A percentile compares a stretch with the other conserved stretches of the same genome.
These are phyloP conservation scores for Rhorus exstirpatorius DNA, from an alignment of 2,888 invertebrate genomes.

Conservation along the genomic window DNA sequence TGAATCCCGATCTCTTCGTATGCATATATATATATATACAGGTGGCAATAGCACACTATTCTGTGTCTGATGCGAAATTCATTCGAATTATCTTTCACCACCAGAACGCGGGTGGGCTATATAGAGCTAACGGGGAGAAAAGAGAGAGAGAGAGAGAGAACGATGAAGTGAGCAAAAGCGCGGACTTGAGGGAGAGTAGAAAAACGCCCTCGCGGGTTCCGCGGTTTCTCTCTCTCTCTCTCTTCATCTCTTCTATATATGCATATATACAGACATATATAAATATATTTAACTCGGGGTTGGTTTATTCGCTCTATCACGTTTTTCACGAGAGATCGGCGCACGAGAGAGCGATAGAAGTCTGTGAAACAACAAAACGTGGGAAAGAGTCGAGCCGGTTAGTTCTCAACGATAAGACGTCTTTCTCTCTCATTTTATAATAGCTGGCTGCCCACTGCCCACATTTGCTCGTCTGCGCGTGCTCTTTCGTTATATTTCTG, in stretches of 20 bases:
- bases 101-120: slow-evolving; percentile 48
- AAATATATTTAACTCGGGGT: neutral
- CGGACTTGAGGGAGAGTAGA: slow-evolving; percentile 26
- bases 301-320: slow-evolving; percentile 42
- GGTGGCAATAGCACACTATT: neutral
- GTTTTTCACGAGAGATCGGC: slow-evolving; percentile 35
- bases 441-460: slow-evolving; percentile 77
- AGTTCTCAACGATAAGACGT: slow-evolving; percentile 80
- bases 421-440: slow-evolving; percentile 78
- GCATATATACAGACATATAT: neutral
- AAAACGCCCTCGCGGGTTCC: slow-evolving; percentile 66
- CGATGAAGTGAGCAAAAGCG: neutral
- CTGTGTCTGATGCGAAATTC: slow-evolving; percentile 70
- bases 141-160: slow-evolving; percentile 3
- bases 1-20: neutral
- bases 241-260: neutral
- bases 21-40: neutral
- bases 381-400: slow-evolving; percentile 80
- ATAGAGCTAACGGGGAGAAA: slow-evolving; percentile 23
- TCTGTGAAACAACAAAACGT: slow-evolving; percentile 79
- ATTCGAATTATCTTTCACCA: slow-evolving; percentile 75
- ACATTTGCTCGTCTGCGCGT: slow-evolving; percentile 72
- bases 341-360: slow-evolving; percentile 46
- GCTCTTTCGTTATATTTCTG: slow-evolving; percentile 28
- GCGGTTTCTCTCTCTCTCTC: slow-evolving; percentile 6